phyloP scores from a whole-genome alignment of 2,113 vertebrate species.

The Hirundichthys speculiger region DNA sequence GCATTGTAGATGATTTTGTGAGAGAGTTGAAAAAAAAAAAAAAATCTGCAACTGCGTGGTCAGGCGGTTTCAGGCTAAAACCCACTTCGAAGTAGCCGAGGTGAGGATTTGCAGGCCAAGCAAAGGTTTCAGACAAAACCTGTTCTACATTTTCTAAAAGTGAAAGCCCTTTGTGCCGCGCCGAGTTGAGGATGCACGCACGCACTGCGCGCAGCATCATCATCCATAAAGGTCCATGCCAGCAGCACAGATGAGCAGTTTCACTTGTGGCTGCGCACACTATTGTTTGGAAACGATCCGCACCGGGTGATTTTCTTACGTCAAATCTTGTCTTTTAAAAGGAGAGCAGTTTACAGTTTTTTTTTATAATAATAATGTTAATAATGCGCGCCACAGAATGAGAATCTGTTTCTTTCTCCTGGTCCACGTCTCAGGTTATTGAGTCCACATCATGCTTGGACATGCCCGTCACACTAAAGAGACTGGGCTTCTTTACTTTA shows the following conservation, averaged over 20 bases:
- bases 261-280: constrained; percentile 63
- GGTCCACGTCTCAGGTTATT: constrained; percentile 1
- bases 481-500: no score
- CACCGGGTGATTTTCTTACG: no score
- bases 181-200: constrained; percentile 2
- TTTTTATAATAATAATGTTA: background rate
- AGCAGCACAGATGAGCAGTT: constrained; percentile 51
- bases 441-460: no score
- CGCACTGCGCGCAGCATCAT: constrained; percentile 29
- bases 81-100: constrained; percentile 29
- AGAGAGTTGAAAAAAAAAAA: constrained; percentile 4
- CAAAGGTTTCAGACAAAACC: constrained; percentile 4
- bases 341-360: constrained; percentile 8
- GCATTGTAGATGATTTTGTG: constrained; percentile 8
- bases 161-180: background rate
- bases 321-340: background rate
- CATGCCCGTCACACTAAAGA: no score
- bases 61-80: constrained; percentile 11
- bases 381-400: background rate
- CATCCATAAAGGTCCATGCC: constrained; percentile 35
- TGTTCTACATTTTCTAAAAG: background rate
- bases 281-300: constrained; percentile 38
- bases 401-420: background rate
- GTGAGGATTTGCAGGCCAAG: constrained; percentile 15
- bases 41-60: background rate